Evolutionary conservation across 2,113 vertebrate species (phyloP), one percentile per base, ranked within the genome.

Genomic region (Dromas ardeola): DNA sequence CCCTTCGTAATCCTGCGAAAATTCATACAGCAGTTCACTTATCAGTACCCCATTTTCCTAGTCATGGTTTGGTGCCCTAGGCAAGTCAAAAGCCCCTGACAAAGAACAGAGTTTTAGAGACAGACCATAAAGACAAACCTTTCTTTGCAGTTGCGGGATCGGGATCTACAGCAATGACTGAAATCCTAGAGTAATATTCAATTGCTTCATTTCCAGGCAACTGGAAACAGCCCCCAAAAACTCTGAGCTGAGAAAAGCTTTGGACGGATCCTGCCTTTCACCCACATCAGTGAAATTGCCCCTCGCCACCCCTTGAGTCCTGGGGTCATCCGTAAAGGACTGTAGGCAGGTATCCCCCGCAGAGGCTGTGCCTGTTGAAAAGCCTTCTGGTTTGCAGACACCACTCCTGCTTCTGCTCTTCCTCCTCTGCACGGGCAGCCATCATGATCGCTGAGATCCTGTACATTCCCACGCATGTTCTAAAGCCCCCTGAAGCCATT

Each of bases 371-470:
- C 19, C 38, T 74, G 38, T 27, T 74, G 70, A 16, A 53, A 56
- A 85, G 65, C 43, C 45, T 34, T 7, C 65, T 67, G 49, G 16
- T 72, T 21, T 53, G 26, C 43, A 78, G 22, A n/a, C 13, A 62
- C 13, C 62, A 21, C 66, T 62, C 52, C 74, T 23, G 10, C 30
- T 43, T 77, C 43, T 70, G 55, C 55, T 80, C 43, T 45, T 45
- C 65, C 55, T 70, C 49, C 70, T 70, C 81, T 71, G 71, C 84
- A 67, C 49, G 34, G 58, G 34, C 49, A 53, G 38, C 30, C 55
- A 49, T 6, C 15, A 16, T 2, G 25, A 53, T 25, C 20, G 2
- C 0, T 0, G 9, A 90, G 38, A 38, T 42, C 43, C 40, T 58
- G 13, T 6, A 19, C 21, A 8, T 53, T 45, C 47, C 19, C 20